Base-by-base conservation (phyloP, 2,797 vertebrate species). In the Chloroceryle amazona region DNA sequence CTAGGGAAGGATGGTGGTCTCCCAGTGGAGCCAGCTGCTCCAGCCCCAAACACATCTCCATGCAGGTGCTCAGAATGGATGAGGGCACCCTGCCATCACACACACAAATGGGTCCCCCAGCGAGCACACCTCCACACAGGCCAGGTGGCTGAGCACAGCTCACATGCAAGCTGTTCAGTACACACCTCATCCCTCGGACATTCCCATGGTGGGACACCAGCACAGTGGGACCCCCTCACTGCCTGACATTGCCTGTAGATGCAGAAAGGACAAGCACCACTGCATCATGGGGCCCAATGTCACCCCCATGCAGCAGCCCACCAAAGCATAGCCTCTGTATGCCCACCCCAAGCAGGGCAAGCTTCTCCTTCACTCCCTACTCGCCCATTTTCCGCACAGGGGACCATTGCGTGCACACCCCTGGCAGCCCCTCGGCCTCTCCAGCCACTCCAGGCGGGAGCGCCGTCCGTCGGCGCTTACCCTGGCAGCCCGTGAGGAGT, bases 401-500 rank as follows among this genome's bases (percentile, higher is more conserved):
- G 35, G 13, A 17, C 57, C 28, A 1, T 0, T n/a, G 31, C 3
- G 2, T 4, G 28, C 3, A 5, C 19, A 3, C 26, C 62, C 67
- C 62, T 3, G 4, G 20, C 55, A 47, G 68, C 46, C 89, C 55
- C 60, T 35, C 46, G 9, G 44, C 65, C 51, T 58, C 68, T 71
- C 61, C 66, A 41, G 81, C 66, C 41, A 11, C 37, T 18, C 60
- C 7, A 14, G 58, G 25, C 4, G 28, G 79, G 67, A 83, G 76
- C 76, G 41, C 95, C 88, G 23, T 35, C 67, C 42, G 44, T 10
- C 42, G 55, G 83, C 62, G 68, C 99, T 99, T 99, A 99, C 99
- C 99, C 99, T 98, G 86, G 99, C 99, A 8, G 99, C 99, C 97
- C 99, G 98, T 88, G 99, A 99, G n/a, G 99, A 99, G 98, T 99